Base-by-base conservation (phyloP, 2,113 vertebrate genomes). In the Antigone vipio region DNA sequence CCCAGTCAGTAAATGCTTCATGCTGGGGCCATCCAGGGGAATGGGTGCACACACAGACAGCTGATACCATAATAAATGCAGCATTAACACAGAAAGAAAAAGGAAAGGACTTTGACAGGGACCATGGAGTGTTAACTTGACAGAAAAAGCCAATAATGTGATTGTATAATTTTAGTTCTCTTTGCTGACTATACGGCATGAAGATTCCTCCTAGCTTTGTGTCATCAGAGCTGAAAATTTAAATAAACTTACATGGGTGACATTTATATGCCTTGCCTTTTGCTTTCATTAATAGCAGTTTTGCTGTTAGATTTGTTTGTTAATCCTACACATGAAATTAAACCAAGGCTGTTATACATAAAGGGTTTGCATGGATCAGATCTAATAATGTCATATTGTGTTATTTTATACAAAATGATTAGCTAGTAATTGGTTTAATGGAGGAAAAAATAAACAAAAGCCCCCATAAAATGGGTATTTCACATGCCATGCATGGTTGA, bases 241-340 rank as follows among this genome's bases (percentile, higher is more conserved):
- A 44, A 72, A 76, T 71, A 66, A 85, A 63, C 38, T 89, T 68
- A 22, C 11, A 53, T 8, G 27, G 50, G 26, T 89, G 71, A 69
- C 73, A 92, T 66, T 75, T 60, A 62, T 76, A 82, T 82, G 60
- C 44, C 30, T 89, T 81, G 30, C 9, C 52, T 92, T 93, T 87
- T 74, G 9, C 74, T 93, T 78, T 72, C 34, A 68, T 81, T 84
- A 87, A 52, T 69, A 40, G 24, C 32, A 85, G 66, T 75, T 85
- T 85, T 72, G 49, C 80, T 55, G 35, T 72, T 84, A 78, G 52
- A 38, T 95, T 72, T 53, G 52, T 74, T 95, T 89, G 63, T 59
- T 93, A 95, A 94, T 92, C 62, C 50, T 68, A 94, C 53, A 87
- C 87, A 82, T 27, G 73, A 75, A 92, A 93, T 92, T 62, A 92